Conservation (phyloP, 1,140 invertebrate species). For the Rhopalosiphum padi region DNA sequence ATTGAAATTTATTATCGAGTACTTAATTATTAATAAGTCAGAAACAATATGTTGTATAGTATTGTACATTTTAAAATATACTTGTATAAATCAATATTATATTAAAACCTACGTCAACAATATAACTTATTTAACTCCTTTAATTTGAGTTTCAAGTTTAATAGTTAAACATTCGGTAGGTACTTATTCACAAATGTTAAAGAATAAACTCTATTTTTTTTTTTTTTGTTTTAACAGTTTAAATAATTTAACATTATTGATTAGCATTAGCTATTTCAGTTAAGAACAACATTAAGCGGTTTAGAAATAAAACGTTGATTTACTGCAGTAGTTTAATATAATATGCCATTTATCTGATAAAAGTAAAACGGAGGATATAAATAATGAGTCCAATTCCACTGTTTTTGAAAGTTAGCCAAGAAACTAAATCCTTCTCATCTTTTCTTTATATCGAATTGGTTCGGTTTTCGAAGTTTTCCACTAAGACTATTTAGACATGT, state of each 20-base stretch:
- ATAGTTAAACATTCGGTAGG: neutral
- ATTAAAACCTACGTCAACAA: neutral
- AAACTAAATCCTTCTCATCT: constrained; percentile 1
- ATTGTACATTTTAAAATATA: neutral
- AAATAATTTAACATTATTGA: neutral
- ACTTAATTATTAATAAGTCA: neutral
- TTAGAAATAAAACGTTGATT: neutral
- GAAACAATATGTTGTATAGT: neutral
- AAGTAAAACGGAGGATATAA: constrained; percentile 3
- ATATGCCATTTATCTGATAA: constrained; percentile 9
- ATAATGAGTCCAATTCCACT: constrained; percentile 32
- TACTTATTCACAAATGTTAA: neutral
- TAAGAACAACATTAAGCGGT: neutral
- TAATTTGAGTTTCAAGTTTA: neutral
- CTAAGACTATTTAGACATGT: neutral
- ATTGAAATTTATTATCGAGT: neutral
- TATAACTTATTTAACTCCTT: neutral
- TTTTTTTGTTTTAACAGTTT: neutral
- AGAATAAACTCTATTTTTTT: neutral
- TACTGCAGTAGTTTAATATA: constrained; percentile 22
- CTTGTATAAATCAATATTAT: neutral
- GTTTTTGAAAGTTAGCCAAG: constrained; percentile 35
- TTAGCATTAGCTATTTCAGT: neutral
- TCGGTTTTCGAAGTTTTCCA: neutral
- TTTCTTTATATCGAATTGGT: constrained; percentile 25